Evolutionary conservation across 2,888 invertebrate genomes (phyloP).

Genomic region (Salticus scenicus): DNA sequence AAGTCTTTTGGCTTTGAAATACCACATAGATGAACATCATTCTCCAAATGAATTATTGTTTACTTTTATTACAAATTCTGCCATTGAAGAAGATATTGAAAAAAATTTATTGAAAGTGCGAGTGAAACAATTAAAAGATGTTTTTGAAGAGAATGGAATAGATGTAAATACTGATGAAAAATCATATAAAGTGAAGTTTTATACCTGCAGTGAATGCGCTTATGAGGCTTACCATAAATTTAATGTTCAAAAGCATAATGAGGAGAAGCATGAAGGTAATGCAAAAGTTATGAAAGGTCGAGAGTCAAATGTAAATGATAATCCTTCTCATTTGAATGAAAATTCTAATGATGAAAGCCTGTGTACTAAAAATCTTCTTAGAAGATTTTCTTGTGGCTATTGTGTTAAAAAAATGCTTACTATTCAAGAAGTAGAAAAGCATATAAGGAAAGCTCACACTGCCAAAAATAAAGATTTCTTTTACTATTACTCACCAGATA

Average conservation of each 20-base stretch:
- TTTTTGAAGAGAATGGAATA: background rate
- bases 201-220: slow-evolving; percentile 33
- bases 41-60: slow-evolving; percentile 6
- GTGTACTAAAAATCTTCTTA: background rate
- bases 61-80: slow-evolving; percentile 1
- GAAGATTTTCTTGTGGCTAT: slow-evolving; percentile 43
- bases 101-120: slow-evolving; percentile 5
- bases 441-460: slow-evolving; percentile 38
- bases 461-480: slow-evolving; percentile 19
- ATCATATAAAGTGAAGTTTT: slow-evolving; percentile 19
- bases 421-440: slow-evolving; percentile 30
- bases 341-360: slow-evolving; percentile 26
- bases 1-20: slow-evolving; percentile 25
- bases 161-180: background rate
- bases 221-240: slow-evolving; percentile 39
- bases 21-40: slow-evolving; percentile 42
- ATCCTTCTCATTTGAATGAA: background rate
- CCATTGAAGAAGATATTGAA: slow-evolving; percentile 28
- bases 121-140: slow-evolving; percentile 28
- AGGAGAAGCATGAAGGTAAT: background rate
- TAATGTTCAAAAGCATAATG: slow-evolving; percentile 23
- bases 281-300: background rate
- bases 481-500: slow-evolving; percentile 52
- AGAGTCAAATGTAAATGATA: background rate
- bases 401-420: slow-evolving; percentile 28